Conservation (phyloP, 2,888 invertebrate species). For the Oeneis ivallda region DNA sequence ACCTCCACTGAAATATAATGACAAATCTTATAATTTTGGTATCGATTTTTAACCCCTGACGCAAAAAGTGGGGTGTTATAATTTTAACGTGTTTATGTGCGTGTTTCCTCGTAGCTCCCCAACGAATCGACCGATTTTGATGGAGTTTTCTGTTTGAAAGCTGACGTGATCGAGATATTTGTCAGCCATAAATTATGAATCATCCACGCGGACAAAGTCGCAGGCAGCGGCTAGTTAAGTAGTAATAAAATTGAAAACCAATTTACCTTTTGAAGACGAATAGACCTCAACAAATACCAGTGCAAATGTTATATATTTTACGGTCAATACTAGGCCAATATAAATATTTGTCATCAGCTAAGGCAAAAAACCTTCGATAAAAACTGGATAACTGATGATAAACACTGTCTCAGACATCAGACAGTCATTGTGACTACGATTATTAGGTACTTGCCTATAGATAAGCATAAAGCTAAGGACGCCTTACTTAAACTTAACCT, state of each 20-base stretch:
- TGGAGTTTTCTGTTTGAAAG: too few relatives aligned
- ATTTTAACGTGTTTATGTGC: too few relatives aligned
- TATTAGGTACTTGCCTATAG: background rate
- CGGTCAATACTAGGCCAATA: slow-evolving; percentile 4
- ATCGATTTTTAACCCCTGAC: background rate
- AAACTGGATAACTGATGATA: too few relatives aligned
- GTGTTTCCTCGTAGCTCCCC: too few relatives aligned
- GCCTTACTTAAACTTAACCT: background rate
- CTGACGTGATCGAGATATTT: too few relatives aligned
- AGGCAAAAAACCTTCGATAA: background rate
- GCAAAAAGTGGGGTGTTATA: too few relatives aligned
- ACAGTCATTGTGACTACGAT: background rate
- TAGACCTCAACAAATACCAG: background rate
- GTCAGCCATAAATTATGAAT: too few relatives aligned
- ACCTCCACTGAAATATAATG: background rate
- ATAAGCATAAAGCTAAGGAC: background rate
- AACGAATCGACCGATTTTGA: too few relatives aligned
- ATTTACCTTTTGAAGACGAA: background rate
- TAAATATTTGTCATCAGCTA: slow-evolving; percentile 1
- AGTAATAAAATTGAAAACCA: too few relatives aligned
- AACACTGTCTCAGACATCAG: background rate
- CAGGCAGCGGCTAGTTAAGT: too few relatives aligned
- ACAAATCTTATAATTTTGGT: background rate
- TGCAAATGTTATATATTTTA: background rate
- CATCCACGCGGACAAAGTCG: too few relatives aligned